These are phyloP conservation scores for Platerodrilus igneus DNA, from an alignment of 2,888 invertebrate species.

Conservation along the genomic window DNA sequence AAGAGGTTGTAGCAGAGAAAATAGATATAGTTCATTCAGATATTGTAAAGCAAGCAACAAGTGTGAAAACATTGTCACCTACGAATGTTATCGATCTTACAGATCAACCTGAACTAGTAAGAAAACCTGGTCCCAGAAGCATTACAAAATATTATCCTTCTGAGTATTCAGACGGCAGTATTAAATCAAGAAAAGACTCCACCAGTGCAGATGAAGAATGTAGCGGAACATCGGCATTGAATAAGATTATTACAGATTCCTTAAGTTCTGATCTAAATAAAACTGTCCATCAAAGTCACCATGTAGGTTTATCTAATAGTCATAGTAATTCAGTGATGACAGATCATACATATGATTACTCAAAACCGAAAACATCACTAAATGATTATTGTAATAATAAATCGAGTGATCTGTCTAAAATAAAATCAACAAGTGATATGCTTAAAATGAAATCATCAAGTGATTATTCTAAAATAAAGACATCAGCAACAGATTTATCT, in stretches of 20 bases:
- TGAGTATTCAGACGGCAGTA: slow-evolving; percentile 7
- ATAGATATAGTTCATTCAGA: too few relatives aligned
- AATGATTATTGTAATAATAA: too few relatives aligned
- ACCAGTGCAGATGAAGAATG: slow-evolving; percentile 19
- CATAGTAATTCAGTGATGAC: slow-evolving; percentile 5
- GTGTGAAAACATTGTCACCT: slow-evolving; percentile 16
- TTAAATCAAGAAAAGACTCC: too few relatives aligned
- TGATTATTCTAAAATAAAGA: slow-evolving; percentile 13
- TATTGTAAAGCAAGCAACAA: slow-evolving; percentile 7
- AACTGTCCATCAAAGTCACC: slow-evolving; percentile 11
- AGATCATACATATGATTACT: too few relatives aligned
- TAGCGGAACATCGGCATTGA: slow-evolving; percentile 24
- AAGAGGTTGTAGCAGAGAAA: neutral
- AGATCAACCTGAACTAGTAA: slow-evolving; percentile 28
- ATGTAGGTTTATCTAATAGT: slow-evolving; percentile 10
- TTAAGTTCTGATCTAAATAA: slow-evolving; percentile 14
- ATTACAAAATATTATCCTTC: slow-evolving; percentile 26
- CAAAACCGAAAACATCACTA: too few relatives aligned
- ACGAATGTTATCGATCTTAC: slow-evolving; percentile 40
- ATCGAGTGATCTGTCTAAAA: too few relatives aligned
- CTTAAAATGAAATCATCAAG: too few relatives aligned
- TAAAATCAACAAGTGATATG: slow-evolving; percentile 13
- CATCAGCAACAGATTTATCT: slow-evolving; percentile 3
- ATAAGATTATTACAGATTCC: slow-evolving; percentile 26
- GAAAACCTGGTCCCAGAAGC: slow-evolving; percentile 30